phyloP scores from a whole-genome alignment of 2,113 vertebrate genomes.

The Ictalurus furcatus region DNA sequence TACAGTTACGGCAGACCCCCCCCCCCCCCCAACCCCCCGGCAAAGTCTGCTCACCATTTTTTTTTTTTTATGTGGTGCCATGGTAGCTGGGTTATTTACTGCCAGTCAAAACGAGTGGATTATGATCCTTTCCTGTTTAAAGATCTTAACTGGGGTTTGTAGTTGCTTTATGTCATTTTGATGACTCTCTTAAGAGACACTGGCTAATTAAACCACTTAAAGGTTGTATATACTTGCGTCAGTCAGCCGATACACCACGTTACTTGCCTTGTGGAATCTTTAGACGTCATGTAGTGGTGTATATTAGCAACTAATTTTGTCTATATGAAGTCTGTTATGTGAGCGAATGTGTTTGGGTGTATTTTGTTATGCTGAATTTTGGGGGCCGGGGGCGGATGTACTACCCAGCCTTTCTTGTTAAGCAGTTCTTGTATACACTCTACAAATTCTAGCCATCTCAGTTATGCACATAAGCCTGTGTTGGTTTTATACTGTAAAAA shows the following conservation, averaged over 20 bases:
- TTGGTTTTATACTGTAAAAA: constrained; percentile 63
- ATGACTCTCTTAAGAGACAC: neutral
- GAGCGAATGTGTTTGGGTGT: neutral
- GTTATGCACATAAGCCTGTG: constrained; percentile 58
- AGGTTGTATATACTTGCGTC: neutral
- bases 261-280: neutral
- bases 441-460: constrained; percentile 53
- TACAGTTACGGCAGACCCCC: constrained; percentile 31
- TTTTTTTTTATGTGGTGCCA: constrained; percentile 35
- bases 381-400: neutral
- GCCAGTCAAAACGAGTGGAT: constrained; percentile 7
- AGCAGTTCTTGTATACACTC: constrained; percentile 24
- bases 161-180: neutral
- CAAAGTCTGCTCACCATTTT: constrained; percentile 12
- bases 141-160: constrained; percentile 5
- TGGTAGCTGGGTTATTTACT: constrained; percentile 33
- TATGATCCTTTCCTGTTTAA: constrained; percentile 19
- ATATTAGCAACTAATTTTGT: neutral
- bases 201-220: neutral
- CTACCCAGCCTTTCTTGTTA: constrained; percentile 21
- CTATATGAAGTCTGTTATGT: neutral
- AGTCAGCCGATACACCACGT: neutral
- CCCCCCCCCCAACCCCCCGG: constrained; percentile 27
- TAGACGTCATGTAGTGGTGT: neutral
- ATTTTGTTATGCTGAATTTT: neutral